Evolutionary conservation across 1,140 invertebrate species (phyloP).

Genomic region (Calliphora vicina): DNA sequence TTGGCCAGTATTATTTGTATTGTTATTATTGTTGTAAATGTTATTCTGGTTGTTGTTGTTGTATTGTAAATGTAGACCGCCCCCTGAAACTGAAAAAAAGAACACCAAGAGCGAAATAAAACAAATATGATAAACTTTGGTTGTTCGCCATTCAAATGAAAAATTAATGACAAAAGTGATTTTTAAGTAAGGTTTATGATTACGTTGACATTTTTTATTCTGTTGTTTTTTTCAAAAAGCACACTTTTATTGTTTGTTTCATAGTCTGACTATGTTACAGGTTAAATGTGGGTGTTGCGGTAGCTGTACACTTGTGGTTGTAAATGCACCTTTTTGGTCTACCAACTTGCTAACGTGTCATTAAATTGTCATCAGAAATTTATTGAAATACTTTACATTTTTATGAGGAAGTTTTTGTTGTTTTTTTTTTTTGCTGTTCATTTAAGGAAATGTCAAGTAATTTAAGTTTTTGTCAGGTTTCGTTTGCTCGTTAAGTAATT

Average conservation of each 20-base stretch:
- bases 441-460: neutral
- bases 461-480: neutral
- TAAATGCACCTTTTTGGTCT: slow-evolving; percentile 20
- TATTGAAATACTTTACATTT: slow-evolving; percentile 31
- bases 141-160: slow-evolving; percentile 34
- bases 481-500: neutral
- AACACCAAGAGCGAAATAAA: neutral
- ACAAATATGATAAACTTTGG: neutral
- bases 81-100: neutral
- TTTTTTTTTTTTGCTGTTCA: neutral
- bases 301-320: neutral
- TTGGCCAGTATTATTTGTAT: neutral
- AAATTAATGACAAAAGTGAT: slow-evolving; percentile 39
- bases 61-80: neutral
- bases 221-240: neutral
- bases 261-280: neutral
- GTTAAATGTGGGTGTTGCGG: neutral
- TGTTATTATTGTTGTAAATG: neutral
- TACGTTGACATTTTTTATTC: slow-evolving; percentile 35
- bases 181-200: slow-evolving; percentile 40
- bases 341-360: slow-evolving; percentile 17
- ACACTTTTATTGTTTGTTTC: neutral
- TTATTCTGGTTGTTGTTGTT: neutral
- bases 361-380: slow-evolving; percentile 36
- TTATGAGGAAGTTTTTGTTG: neutral